Percentiles rank a stretch among this genome's conserved stretches.
These are phyloP conservation scores for Embiotoca jacksoni DNA, from an alignment of 2,113 vertebrate genomes.

Conservation along the genomic window DNA sequence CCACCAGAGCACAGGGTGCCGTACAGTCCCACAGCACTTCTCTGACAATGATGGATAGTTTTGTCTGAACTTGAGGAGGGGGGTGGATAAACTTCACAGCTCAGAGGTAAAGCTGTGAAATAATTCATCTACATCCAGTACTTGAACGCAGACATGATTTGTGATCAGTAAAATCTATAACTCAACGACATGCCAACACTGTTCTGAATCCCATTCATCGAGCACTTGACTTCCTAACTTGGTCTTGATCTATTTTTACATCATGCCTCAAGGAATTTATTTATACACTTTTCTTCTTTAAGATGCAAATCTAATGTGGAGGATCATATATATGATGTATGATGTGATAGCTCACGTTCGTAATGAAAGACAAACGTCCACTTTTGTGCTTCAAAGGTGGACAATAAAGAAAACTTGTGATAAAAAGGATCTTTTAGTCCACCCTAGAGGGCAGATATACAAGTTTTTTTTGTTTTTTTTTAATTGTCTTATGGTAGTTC, in stretches of 20 bases:
- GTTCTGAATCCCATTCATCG: background rate
- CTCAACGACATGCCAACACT: background rate
- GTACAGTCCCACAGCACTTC: slow-evolving; percentile 27
- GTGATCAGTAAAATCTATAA: slow-evolving; percentile 13
- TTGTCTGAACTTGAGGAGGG: slow-evolving; percentile 19
- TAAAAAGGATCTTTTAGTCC: background rate
- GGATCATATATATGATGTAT: no score
- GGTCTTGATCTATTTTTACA: background rate
- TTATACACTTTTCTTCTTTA: background rate
- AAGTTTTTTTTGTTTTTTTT: slow-evolving; percentile 5
- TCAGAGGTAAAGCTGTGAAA: slow-evolving; percentile 19
- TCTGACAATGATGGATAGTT: slow-evolving; percentile 30
- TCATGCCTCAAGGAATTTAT: background rate
- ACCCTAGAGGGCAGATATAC: no score
- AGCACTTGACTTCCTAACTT: background rate
- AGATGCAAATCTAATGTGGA: no score
- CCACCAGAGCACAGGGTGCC: slow-evolving; percentile 38
- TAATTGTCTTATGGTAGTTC: background rate
- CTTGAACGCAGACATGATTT: slow-evolving; percentile 32
- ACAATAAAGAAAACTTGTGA: background rate
- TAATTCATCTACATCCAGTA: background rate
- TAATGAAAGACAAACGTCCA: no score
- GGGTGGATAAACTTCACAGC: slow-evolving; percentile 13
- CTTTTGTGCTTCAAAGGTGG: no score
- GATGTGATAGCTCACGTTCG: no score